A percentile compares a stretch with the other conserved stretches of the same genome.
Conservation (phyloP, 2,113 vertebrate genomes). For the Ailurus styani region DNA sequence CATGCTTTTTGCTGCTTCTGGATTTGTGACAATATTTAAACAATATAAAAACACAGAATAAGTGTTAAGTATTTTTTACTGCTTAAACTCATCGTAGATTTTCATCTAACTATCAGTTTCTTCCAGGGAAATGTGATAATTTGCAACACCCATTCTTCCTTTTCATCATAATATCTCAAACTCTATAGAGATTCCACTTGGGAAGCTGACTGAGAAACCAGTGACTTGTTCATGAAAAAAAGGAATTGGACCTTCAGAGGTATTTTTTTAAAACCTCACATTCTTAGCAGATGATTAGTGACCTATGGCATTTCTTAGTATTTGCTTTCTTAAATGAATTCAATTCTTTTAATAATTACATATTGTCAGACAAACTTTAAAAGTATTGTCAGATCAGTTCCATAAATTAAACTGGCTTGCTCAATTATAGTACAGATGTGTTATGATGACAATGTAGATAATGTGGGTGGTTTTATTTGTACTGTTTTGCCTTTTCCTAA, state of each 20-base stretch:
- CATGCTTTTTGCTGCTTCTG: background rate
- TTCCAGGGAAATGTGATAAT: background rate
- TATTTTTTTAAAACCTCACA: background rate
- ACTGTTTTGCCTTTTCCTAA: conserved; percentile 15
- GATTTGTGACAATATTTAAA: background rate
- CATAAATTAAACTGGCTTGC: conserved; percentile 1
- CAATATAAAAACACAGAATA: background rate
- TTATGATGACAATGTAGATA: background rate
- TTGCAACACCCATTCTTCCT: background rate
- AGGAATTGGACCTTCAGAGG: background rate
- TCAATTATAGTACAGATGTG: background rate
- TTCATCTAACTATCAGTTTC: background rate
- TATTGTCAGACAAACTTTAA: conserved; percentile 35
- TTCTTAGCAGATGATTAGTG: background rate
- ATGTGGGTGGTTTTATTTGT: conserved; percentile 20
- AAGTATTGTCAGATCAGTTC: background rate
- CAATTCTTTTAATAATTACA: conserved; percentile 39
- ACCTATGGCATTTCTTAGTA: background rate
- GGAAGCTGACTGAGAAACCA: background rate
- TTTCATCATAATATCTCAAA: background rate
- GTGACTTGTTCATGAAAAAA: background rate
- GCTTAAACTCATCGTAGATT: background rate
- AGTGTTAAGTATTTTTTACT: background rate
- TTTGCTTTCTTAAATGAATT: conserved; percentile 50
- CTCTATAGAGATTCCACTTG: background rate